Base-by-base conservation (phyloP, 2,113 vertebrate genomes). In the Campylorhamphus procurvoides region DNA sequence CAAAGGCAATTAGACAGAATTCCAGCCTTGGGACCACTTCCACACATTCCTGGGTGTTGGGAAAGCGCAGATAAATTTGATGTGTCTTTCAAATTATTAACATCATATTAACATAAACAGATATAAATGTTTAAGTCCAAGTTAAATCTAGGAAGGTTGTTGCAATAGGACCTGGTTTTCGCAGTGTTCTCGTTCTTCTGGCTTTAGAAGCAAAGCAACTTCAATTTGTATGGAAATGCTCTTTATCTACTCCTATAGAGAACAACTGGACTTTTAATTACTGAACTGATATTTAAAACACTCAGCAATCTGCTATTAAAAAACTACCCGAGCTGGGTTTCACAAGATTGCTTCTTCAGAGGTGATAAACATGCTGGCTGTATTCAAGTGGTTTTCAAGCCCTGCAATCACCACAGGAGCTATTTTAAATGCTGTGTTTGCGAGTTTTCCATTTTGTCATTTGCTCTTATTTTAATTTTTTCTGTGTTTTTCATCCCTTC, bases 11-110 rank as follows among this genome's bases (percentile, higher is more conserved):
- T 92, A 95, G 5, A 68, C 40, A 37, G 76, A 85, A 86, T 93
- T 68, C 94, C 77, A 92, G 87, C 66, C 66, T 60, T 84, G 89
- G 91, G 80, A 96, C 62, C 67, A 39, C 71, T 94, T 95, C 46
- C 23, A 42, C 55, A 20, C n/a, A 1, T 73, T 88, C 14, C 7
- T 49, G 44, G 68, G 52, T 68, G n/a, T 75, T 87, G 84, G 63
- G 63, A 95, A 89, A 79, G 75, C 71, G 66, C 19, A 9, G 87
- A 78, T 33, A 88, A 92, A 88, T 93, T 80, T 85, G 69, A 83
- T 47, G 37, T 64, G 53, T 92, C 85, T 90, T 71, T 69, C 90
- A 72, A 44, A 81, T 87, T 72, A 67, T 60, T 71, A 74, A 64
- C 35, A 47, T 56, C 64, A 64, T 89, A 73, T 74, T 94, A 74